phyloP scores from a whole-genome alignment of 1,140 invertebrate genomes.

The Drosophila carrolli region DNA sequence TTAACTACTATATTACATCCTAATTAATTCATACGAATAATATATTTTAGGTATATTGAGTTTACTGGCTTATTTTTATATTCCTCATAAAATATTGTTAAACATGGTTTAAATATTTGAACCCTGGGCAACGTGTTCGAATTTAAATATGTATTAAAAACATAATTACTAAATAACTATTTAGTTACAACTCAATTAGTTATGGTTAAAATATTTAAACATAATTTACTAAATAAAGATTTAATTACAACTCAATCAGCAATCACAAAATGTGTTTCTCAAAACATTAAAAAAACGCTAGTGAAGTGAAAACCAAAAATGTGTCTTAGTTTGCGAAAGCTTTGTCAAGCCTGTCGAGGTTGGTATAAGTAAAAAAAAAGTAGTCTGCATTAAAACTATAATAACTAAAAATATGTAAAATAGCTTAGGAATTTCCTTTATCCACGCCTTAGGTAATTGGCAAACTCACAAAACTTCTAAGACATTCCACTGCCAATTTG shows the following conservation, averaged over 20 bases:
- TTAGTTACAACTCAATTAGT: too few relatives aligned
- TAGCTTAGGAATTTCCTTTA: constrained; percentile 1
- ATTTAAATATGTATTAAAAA: background rate
- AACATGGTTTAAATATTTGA: constrained; percentile 1
- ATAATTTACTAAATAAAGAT: too few relatives aligned
- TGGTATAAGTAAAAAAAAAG: constrained; percentile 32
- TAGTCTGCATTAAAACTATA: background rate
- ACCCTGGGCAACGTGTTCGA: background rate
- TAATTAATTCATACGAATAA: too few relatives aligned
- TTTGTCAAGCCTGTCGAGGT: constrained; percentile 69
- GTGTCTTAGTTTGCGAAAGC: constrained; percentile 65
- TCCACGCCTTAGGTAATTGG: constrained; percentile 15
- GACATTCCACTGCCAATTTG: constrained; percentile 31
- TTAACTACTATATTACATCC: too few relatives aligned
- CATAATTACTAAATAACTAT: too few relatives aligned
- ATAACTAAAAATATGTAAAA: constrained; percentile 3
- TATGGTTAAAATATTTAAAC: too few relatives aligned
- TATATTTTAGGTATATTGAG: too few relatives aligned
- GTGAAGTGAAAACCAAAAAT: constrained; percentile 32
- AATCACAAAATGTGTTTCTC: constrained; percentile 33
- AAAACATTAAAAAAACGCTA: constrained; percentile 25
- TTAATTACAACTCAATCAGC: too few relatives aligned
- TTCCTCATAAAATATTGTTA: too few relatives aligned
- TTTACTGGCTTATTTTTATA: too few relatives aligned
- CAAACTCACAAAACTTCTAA: constrained; percentile 35